These are phyloP conservation scores for Drosophila diplacantha DNA, from an alignment of 2,888 invertebrate genomes.

Conservation along the genomic window DNA sequence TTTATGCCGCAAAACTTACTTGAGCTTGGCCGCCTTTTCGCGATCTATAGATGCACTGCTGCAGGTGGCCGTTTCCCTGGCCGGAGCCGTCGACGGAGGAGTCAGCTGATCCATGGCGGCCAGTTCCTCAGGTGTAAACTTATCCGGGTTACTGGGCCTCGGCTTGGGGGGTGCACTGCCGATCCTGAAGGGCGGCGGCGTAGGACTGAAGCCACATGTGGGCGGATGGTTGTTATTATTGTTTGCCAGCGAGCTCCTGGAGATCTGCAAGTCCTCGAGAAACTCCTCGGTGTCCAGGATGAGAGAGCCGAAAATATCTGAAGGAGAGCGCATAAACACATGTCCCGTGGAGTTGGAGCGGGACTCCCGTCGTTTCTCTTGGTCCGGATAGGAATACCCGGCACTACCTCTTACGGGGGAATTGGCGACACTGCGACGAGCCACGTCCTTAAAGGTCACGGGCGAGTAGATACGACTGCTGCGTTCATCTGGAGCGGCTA, in stretches of 20 bases:
- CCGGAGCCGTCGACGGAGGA: conserved; percentile 79
- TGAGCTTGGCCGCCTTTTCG: conserved; percentile 54
- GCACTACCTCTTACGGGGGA: conserved; percentile 82
- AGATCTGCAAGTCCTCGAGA: conserved; percentile 77
- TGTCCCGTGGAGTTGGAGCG: conserved; percentile 85
- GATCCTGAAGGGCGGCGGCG: conserved; percentile 81
- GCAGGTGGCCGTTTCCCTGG: conserved; percentile 62
- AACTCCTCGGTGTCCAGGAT: conserved; percentile 81
- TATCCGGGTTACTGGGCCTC: conserved; percentile 73
- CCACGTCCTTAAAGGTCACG: conserved; percentile 90
- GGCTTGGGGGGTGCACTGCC: conserved; percentile 79
- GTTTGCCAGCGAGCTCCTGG: conserved; percentile 71
- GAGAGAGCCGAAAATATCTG: conserved; percentile 81
- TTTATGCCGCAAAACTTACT: conserved; percentile 49
- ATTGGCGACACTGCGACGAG: conserved; percentile 86
- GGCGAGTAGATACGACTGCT: conserved; percentile 86
- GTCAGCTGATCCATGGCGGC: conserved; percentile 74
- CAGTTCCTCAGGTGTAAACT: conserved; percentile 77
- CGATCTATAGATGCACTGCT: conserved; percentile 65
- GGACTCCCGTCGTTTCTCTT: conserved; percentile 80
- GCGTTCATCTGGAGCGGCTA: conserved; percentile 79
- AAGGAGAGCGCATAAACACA: conserved; percentile 79
- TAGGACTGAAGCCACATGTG: conserved; percentile 79
- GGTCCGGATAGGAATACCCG: conserved; percentile 35
- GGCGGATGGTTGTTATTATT: conserved; percentile 49